A percentile compares a stretch with the other conserved stretches of the same genome.
These are phyloP conservation scores for Mastomys natalensis DNA, from an alignment of 2,113 vertebrate species.

Conservation along the genomic window DNA sequence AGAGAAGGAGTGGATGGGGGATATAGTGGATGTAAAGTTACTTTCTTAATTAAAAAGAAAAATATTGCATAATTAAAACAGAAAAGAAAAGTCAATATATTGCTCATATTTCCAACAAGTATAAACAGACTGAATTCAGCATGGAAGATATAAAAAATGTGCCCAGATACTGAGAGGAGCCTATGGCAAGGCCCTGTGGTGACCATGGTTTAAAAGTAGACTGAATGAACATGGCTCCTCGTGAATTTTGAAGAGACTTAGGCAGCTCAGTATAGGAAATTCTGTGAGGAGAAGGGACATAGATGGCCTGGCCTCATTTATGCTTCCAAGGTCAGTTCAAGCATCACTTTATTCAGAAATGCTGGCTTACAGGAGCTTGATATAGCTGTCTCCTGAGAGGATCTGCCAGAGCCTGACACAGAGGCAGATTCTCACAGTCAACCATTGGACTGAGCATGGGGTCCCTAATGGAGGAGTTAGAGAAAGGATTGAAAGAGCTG, in stretches of 20 bases:
- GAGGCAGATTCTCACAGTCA: no score
- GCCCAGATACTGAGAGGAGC: not conserved
- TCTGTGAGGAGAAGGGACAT: not conserved
- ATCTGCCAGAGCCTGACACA: no score
- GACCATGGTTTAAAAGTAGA: not conserved
- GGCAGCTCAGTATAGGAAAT: rapidly evolving
- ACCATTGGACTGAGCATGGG: no score
- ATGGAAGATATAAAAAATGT: not conserved
- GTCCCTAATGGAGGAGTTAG: no score
- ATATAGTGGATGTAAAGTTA: no score
- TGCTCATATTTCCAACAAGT: not conserved
- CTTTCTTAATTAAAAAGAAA: not conserved
- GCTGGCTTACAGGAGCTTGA: no score
- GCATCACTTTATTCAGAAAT: not conserved
- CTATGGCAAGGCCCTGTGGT: not conserved
- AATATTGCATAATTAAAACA: not conserved
- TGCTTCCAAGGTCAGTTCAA: not conserved
- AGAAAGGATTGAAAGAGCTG: no score
- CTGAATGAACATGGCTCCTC: not conserved
- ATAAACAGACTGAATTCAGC: not conserved
- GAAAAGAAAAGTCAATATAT: not conserved
- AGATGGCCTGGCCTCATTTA: rapidly evolving
- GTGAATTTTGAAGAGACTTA: not conserved
- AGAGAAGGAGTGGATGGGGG: not conserved
- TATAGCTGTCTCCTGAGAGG: no score